These are phyloP conservation scores for Caretta caretta DNA, from an alignment of 2,113 vertebrate species.

Conservation along the genomic window DNA sequence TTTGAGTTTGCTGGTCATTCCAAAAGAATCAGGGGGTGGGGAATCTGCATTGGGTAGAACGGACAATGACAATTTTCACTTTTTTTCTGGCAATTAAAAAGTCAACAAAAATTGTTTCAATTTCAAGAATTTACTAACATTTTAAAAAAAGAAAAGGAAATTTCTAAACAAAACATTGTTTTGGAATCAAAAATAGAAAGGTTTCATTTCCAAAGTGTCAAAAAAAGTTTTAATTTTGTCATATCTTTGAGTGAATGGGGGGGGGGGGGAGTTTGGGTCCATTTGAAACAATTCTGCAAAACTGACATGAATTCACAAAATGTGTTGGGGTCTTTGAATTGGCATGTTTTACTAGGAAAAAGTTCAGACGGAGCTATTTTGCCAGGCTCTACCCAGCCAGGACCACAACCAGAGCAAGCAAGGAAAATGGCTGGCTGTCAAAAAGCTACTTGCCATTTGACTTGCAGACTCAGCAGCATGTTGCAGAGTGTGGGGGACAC, in stretches of 20 bases:
- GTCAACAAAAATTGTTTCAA: neutral
- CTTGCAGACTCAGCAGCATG: neutral
- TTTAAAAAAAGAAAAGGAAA: neutral
- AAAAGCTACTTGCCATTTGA: neutral
- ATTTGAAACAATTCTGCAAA: neutral
- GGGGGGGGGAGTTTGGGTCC: neutral
- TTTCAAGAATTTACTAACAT: neutral
- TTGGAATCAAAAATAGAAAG: neutral
- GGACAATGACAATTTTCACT: neutral
- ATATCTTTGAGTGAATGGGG: neutral
- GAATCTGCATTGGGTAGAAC: neutral
- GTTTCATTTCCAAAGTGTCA: neutral
- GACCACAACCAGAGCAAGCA: neutral
- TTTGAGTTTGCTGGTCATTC: neutral
- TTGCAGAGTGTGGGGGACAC: neutral
- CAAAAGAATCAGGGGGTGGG: neutral
- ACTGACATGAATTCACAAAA: neutral
- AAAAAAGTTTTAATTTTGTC: neutral
- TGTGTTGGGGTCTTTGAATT: too few species aligned
- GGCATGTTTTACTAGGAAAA: neutral
- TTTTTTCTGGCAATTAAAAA: neutral
- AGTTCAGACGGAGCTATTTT: neutral
- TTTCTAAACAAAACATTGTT: neutral
- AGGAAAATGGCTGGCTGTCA: neutral
- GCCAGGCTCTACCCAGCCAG: neutral